These are phyloP conservation scores for Phoenicopterus ruber DNA, from an alignment of 2,113 vertebrate genomes.

Conservation along the genomic window DNA sequence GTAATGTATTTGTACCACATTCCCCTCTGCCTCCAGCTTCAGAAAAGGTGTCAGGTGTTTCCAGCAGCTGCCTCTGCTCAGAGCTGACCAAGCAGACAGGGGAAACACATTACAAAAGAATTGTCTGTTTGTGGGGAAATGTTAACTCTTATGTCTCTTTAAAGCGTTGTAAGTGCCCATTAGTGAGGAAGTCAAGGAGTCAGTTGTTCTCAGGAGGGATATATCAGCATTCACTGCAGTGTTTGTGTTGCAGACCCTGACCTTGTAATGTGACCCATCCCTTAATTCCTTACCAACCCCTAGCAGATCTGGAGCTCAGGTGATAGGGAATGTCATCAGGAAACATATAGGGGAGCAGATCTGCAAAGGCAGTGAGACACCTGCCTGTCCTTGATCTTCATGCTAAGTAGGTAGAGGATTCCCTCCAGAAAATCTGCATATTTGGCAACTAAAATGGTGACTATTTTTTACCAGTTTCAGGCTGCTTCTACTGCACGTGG, in stretches of 20 bases:
- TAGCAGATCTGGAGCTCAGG: background rate
- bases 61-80: background rate
- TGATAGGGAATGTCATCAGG: background rate
- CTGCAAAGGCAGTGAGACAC: background rate
- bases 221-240: background rate
- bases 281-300: background rate
- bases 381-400: background rate
- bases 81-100: background rate
- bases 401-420: background rate
- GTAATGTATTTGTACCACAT: background rate
- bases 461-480: background rate
- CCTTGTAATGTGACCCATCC: background rate
- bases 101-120: conserved; percentile 14
- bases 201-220: background rate
- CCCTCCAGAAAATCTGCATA: background rate
- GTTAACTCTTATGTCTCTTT: conserved; percentile 10
- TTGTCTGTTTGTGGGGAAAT: background rate
- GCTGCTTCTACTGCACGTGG: background rate
- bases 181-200: conserved; percentile 49
- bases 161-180: conserved; percentile 9
- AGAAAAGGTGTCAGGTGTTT: background rate
- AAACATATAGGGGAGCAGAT: background rate
- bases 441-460: background rate
- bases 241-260: background rate
- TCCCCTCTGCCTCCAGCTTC: background rate